Base-by-base conservation (phyloP, 1,140 invertebrate genomes). In the Temnothorax longispinosus region DNA sequence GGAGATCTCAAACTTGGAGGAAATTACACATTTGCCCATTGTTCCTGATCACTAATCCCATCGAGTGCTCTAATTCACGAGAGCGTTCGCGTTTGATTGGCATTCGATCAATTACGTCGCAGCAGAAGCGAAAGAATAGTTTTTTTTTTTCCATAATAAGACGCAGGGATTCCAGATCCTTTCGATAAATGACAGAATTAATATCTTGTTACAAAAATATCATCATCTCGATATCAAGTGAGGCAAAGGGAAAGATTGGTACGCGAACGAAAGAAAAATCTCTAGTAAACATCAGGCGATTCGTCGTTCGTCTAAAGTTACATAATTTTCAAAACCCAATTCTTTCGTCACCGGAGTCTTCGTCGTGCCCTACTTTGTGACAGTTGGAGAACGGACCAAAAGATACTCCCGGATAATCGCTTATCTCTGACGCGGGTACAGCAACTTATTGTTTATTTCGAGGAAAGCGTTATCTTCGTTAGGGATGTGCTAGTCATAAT, bases 341-440 rank as follows among this genome's bases (percentile, higher is more conserved):
- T 11, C 44, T 64, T 18, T 54, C 47, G 10, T 13, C 6, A 13
- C 11, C 27, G 27, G 27, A 27, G 27, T 67, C 27, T 6, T 65
- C 11, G 2, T 11, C 32, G 32, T 21, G 35, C 10, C 50, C 27
- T 58, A 38, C 38, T 38, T 82, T 47, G 21, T 7, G n/a, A n/a
- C 41, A 10, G 21, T 15, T 4, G 8, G 11, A 50, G 32, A 8
- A 21, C 35, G 32, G 62, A 69, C 35, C 64, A 6, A 7, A n/a
- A n/a, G 52, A 54, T 54, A n/a, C 52, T 54, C 52, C 47, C 77
- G 62, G 62, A 69, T 56, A 54, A 69, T 41, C 47, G 35, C 6
- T 82, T 82, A 82, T 82, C 80, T 74, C 67, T 74, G 52, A 82
- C 78, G 78, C n/a, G 47, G 13, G 62, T 18, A 18, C 10, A 54